These are phyloP conservation scores for Triplophysa siluroides DNA, from an alignment of 2,113 vertebrate species.

Conservation along the genomic window DNA sequence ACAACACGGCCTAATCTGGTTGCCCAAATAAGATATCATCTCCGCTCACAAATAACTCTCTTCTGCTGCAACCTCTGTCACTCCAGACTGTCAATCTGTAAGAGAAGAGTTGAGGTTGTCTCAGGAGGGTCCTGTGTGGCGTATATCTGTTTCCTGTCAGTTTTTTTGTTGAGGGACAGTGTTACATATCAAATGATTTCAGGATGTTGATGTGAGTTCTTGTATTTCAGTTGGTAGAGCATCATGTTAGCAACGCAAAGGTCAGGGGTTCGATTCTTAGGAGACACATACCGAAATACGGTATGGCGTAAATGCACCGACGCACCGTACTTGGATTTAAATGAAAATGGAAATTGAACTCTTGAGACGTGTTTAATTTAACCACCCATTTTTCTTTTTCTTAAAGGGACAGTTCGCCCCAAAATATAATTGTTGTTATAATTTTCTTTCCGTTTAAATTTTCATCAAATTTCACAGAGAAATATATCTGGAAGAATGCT, in stretches of 20 bases:
- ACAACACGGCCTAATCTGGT: conserved; percentile 42
- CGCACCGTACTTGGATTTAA: too few species aligned
- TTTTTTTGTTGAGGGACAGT: neutral
- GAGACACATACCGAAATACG: too few species aligned
- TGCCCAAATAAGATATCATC: conserved; percentile 46
- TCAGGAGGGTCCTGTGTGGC: neutral
- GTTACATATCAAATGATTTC: neutral
- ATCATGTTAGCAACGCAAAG: too few species aligned
- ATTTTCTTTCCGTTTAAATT: too few species aligned
- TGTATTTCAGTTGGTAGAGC: too few species aligned
- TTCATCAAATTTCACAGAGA: too few species aligned
- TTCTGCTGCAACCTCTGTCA: neutral
- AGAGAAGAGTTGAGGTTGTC: neutral
- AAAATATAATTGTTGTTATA: too few species aligned
- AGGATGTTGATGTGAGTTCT: too few species aligned
- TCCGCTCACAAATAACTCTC: conserved; percentile 5
- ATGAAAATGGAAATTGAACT: conserved; percentile 1
- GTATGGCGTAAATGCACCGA: too few species aligned
- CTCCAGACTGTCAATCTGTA: neutral
- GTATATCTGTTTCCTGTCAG: neutral
- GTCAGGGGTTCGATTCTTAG: too few species aligned
- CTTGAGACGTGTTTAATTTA: conserved; percentile 15
- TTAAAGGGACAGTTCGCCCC: too few species aligned
- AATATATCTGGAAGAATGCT: too few species aligned
- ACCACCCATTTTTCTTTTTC: neutral